phyloP scores from a whole-genome alignment of 2,797 vertebrate species.

The Enteromius viviparus region DNA sequence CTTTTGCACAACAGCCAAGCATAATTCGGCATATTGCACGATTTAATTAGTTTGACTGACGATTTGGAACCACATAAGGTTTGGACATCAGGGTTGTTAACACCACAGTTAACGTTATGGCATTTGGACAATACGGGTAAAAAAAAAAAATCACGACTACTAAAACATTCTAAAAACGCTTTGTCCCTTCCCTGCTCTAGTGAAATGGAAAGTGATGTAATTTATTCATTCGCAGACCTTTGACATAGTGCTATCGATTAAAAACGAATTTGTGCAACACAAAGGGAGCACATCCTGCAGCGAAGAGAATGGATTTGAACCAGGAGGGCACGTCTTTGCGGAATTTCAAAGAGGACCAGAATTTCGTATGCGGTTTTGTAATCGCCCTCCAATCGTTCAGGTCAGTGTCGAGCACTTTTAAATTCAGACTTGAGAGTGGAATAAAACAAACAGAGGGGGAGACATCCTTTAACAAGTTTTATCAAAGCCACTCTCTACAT shows the following conservation, averaged over 20 bases:
- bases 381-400: constrained; percentile 18
- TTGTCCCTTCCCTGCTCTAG: neutral
- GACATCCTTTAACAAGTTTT: constrained; percentile 21
- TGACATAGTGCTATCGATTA: constrained; percentile 9
- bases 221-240: constrained; percentile 45
- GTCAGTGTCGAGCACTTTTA: constrained; percentile 12
- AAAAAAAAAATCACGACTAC: neutral
- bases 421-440: constrained; percentile 18
- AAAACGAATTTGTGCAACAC: constrained; percentile 36
- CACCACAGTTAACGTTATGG: neutral
- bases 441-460: constrained; percentile 12
- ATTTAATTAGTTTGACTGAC: neutral
- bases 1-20: constrained; percentile 20
- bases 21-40: neutral
- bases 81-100: constrained; percentile 17
- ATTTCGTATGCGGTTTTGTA: neutral
- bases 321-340: neutral
- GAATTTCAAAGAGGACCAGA: constrained; percentile 31
- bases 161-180: neutral
- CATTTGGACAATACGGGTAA: neutral
- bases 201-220: constrained; percentile 38
- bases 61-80: neutral
- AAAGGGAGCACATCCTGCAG: constrained; percentile 29
- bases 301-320: constrained; percentile 35
- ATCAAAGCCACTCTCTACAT: constrained; percentile 20